Percentiles rank a stretch among this genome's conserved stretches.
Evolutionary conservation across 2,113 vertebrate species (phyloP).

Genomic region (Arothron firmamentum): DNA sequence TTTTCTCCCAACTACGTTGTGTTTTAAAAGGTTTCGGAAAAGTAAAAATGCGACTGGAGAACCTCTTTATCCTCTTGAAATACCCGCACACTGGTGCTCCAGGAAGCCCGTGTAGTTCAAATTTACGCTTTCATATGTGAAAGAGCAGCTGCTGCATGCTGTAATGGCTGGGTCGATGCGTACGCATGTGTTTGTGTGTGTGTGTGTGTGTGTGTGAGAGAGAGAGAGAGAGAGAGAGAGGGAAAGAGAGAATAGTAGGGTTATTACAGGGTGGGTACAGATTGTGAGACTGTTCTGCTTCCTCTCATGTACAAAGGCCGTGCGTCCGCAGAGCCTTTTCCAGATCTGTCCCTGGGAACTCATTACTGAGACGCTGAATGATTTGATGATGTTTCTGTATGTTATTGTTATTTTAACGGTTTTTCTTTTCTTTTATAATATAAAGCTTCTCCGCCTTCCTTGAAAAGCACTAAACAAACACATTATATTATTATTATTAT

Average conservation of each 20-base stretch:
- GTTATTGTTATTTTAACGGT: neutral
- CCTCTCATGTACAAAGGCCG: too few species aligned
- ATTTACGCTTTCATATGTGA: neutral
- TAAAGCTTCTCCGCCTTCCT: too few species aligned
- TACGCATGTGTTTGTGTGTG: neutral
- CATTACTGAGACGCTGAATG: too few species aligned
- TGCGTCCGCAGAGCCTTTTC: too few species aligned
- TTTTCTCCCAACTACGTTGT: too few species aligned
- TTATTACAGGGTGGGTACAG: conserved; percentile 43
- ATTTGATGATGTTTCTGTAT: neutral
- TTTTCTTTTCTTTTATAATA: too few species aligned
- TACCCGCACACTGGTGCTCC: neutral
- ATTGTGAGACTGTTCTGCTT: conserved; percentile 22
- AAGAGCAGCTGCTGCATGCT: neutral
- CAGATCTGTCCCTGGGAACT: too few species aligned
- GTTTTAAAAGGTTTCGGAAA: neutral
- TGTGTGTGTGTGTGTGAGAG: neutral
- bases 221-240: neutral
- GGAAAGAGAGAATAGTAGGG: neutral
- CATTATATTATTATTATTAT: too few species aligned
- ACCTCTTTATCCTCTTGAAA: neutral
- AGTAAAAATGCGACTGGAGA: neutral
- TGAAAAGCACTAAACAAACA: too few species aligned
- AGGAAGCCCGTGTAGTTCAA: too few species aligned
- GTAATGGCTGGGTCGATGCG: neutral